Evolutionary conservation across 2,888 invertebrate species (phyloP), one percentile per base, ranked within the genome.

Genomic region (Amphimallon solstitiale): DNA sequence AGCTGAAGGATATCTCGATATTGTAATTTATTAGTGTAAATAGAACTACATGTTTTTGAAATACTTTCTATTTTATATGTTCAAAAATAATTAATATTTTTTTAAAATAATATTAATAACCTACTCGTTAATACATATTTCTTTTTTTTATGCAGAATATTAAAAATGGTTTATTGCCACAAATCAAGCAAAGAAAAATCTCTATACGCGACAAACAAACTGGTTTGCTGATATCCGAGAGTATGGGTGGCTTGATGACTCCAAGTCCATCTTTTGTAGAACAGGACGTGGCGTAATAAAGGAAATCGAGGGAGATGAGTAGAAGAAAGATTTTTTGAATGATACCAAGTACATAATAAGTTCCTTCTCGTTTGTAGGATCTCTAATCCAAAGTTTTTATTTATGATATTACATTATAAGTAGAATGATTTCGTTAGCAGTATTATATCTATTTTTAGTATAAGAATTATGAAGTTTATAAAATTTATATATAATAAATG

Each of bases 191-290:
- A 61, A 75, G 81, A 54, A 80, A 79, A 71, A 82, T 84, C 65
- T 84, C 85, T 6, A 79, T 83, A 46, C 80, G 81, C 52, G 83
- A 84, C 66, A 84, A 82, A 70, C 79, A 81, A 29, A 79, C 81
- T 1, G 82, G 82, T n/a, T 81, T 84, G 59, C 80, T 84, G 6
- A 82, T 85, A 78, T 85, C 85, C 0, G 85, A 85, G 69, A 86
- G 73, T 51, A 35, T 56, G 29, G 63, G 59, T 37, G 65, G 61
- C n/a, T 56, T 63, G 29, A 68, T 68, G 65, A 68, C 68, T 14
- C 65, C 68, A 9, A 68, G 65, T 56, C 56, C 68, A 19, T 68
- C 68, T 7, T 68, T 68, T 17, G 35, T 60, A 1, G 65, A 56
- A n/a, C 63, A 48, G 15, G 48, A 67, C 34, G 37, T 63, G 10